Conservation (phyloP, 2,797 vertebrate species). For the Hipposideros larvatus region DNA sequence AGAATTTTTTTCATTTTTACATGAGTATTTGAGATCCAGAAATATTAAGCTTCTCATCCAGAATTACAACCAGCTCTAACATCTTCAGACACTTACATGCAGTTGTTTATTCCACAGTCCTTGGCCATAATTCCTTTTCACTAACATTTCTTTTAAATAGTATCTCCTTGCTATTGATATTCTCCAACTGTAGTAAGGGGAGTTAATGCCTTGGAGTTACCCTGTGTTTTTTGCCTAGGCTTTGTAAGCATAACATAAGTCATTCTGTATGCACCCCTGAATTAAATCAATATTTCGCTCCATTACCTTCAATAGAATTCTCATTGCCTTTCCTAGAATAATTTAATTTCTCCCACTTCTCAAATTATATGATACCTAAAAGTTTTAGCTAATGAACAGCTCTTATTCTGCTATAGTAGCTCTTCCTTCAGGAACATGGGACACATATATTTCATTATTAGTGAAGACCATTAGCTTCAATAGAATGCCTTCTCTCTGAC, state of each 20-base stretch:
- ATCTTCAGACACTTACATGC: not conserved
- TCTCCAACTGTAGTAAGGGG: not conserved
- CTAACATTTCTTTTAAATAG: not conserved
- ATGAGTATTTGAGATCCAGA: not conserved
- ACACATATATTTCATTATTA: constrained; percentile 82
- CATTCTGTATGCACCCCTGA: constrained; percentile 72
- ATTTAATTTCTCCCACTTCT: constrained; percentile 84
- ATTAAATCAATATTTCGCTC: constrained; percentile 84
- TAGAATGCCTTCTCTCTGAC: constrained; percentile 80
- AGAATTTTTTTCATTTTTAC: not conserved
- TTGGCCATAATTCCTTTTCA: not conserved
- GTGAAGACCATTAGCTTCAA: constrained; percentile 83
- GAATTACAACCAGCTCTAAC: not conserved
- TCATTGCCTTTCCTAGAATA: constrained; percentile 79
- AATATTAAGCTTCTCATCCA: not conserved
- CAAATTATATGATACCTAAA: constrained; percentile 86
- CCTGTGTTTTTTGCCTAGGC: constrained; percentile 35
- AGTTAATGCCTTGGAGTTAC: constrained; percentile 60
- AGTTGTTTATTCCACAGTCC: not conserved
- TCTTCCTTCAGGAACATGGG: constrained; percentile 78
- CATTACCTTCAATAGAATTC: constrained; percentile 79
- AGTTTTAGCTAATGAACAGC: constrained; percentile 83
- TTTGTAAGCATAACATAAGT: constrained; percentile 70
- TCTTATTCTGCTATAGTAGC: constrained; percentile 72
- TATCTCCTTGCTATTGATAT: not conserved